Evolutionary conservation across 2,113 vertebrate genomes (phyloP).

Genomic region (Arenaria interpres): DNA sequence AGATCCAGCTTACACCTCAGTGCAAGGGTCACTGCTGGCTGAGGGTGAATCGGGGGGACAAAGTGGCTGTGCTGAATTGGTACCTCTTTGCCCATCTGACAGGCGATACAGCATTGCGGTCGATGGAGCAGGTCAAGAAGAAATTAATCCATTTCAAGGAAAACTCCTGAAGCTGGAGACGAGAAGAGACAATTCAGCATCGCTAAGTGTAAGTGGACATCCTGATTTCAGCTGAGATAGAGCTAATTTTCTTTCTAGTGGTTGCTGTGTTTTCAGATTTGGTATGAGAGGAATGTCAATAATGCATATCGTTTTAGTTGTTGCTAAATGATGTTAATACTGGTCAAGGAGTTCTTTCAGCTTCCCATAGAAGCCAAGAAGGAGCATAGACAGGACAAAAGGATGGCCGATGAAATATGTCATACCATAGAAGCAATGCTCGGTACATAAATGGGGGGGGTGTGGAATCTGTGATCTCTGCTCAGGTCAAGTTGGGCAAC

Average conservation of each 20-base stretch:
- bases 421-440: neutral
- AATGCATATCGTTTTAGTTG: neutral
- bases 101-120: fast-evolving
- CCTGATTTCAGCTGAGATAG: neutral
- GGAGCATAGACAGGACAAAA: neutral
- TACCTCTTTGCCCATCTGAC: neutral
- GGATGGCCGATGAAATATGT: neutral
- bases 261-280: neutral
- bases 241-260: neutral
- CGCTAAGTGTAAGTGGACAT: neutral
- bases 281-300: neutral
- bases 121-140: neutral
- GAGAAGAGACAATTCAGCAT: neutral
- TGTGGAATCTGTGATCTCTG: neutral
- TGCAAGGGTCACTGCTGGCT: neutral
- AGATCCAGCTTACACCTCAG: neutral
- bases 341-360: neutral
- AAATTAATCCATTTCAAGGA: neutral
- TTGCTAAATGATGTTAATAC: neutral
- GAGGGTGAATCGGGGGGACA: neutral
- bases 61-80: neutral
- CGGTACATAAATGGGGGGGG: neutral
- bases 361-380: neutral
- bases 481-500: neutral
- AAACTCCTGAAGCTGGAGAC: neutral